These are phyloP conservation scores for Leptopilina clavipes DNA, from an alignment of 1,140 invertebrate species.

Conservation along the genomic window DNA sequence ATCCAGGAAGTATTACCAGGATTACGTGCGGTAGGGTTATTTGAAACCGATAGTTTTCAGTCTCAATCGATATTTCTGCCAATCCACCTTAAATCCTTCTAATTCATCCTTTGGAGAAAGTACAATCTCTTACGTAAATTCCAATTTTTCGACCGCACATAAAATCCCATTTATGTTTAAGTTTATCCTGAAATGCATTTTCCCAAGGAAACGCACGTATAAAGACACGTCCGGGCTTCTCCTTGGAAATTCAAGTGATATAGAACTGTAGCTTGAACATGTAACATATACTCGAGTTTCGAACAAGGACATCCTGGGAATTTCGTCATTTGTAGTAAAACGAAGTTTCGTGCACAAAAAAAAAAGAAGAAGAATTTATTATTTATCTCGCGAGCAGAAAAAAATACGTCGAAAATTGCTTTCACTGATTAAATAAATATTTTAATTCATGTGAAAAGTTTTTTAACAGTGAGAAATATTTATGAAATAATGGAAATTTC, in stretches of 20 bases:
- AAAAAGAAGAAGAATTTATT: slow-evolving; percentile 13
- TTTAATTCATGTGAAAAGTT: too few relatives aligned
- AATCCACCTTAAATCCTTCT: background rate
- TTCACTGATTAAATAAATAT: too few relatives aligned
- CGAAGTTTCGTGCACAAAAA: background rate
- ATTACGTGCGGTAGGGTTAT: slow-evolving; percentile 15
- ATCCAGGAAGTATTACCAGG: slow-evolving; percentile 15
- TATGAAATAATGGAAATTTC: too few relatives aligned
- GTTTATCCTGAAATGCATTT: slow-evolving; percentile 13
- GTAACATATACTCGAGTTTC: slow-evolving; percentile 28
- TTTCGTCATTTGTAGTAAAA: slow-evolving; percentile 5
- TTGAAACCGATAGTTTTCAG: slow-evolving; percentile 9
- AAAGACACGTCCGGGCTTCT: background rate
- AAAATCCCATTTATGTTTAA: slow-evolving; percentile 11
- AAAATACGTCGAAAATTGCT: too few relatives aligned
- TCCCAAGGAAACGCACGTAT: background rate
- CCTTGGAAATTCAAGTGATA: slow-evolving; percentile 45
- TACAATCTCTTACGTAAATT: slow-evolving; percentile 10
- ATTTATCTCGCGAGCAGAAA: background rate
- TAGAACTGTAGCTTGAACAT: slow-evolving; percentile 43
- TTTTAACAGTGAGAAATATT: too few relatives aligned
- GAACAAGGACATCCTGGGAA: slow-evolving; percentile 12
- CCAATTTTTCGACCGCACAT: background rate
- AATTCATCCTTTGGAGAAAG: background rate
- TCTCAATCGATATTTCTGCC: slow-evolving; percentile 14